Conservation (phyloP, 2,888 invertebrate species). For the Platypus cylindrus region DNA sequence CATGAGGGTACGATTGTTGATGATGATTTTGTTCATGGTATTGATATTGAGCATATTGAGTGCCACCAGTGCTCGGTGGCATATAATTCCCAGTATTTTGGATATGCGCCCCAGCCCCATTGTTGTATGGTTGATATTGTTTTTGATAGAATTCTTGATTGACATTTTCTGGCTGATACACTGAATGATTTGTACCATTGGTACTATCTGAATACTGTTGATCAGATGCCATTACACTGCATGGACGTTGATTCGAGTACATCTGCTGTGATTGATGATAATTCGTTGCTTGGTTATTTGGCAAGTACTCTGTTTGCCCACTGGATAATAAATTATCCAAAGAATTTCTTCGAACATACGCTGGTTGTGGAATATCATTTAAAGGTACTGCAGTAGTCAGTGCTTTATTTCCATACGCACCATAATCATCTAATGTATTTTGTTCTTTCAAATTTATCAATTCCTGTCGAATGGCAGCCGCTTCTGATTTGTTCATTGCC, state of each 20-base stretch:
- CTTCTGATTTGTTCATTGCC: constrained; percentile 62
- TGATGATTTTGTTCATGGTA: constrained; percentile 12
- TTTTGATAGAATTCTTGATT: constrained; percentile 1
- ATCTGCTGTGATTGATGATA: no score
- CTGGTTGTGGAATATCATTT: constrained; percentile 15
- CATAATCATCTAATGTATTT: constrained; percentile 25
- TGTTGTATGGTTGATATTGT: background rate
- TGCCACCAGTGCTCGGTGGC: constrained; percentile 2
- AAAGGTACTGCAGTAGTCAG: constrained; percentile 2
- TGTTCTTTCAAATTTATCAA: constrained; percentile 38
- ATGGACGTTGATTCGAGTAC: no score
- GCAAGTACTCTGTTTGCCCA: no score
- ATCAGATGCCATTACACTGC: constrained; percentile 7
- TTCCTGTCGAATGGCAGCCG: constrained; percentile 40
- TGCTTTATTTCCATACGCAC: background rate
- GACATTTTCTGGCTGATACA: constrained; percentile 5
- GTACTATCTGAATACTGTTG: constrained; percentile 6
- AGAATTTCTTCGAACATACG: constrained; percentile 26
- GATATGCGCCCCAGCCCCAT: background rate
- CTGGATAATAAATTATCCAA: constrained; percentile 24
- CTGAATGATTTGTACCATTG: constrained; percentile 3
- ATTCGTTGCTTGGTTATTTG: no score
- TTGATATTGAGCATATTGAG: constrained; percentile 2
- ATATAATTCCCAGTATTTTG: constrained; percentile 4
- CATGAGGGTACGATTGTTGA: constrained; percentile 4